Evolutionary conservation across 37 sponge, comb jelly and placozoan genomes (phyloP), one percentile per base, ranked within the genome.

Genomic region (Crambe crambe): DNA sequence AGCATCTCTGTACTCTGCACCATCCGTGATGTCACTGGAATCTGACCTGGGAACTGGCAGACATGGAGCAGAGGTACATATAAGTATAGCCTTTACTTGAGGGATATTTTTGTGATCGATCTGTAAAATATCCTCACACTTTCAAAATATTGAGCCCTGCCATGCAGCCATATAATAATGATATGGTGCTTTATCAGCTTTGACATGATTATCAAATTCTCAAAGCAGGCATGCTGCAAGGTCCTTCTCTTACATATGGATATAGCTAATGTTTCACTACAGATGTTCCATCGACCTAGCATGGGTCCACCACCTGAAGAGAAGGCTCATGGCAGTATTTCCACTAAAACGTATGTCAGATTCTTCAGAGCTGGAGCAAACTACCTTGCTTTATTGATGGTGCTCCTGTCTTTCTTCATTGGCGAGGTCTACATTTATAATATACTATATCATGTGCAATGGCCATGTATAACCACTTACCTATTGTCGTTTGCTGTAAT

Each of bases 321-420:
- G 62, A 87, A 64, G 30, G 85, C 76, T 42, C 89, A 85, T 43
- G 89, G 89, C 1, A 70, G 42, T 1, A 58, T 92, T 39, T 75
- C 86, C 35, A 6, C 85, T 37, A 85, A 72, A 29, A 92, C 93
- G 4, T 92, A 92, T 69, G 62, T 72, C 76, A 60, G 67, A 18
- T 92, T 86, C 66, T 88, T 88, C 70, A 73, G 27, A 22, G 68
- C 72, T 26, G 93, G 89, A 20, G 84, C 82, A 61, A 72, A 80
- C 69, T 85, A 78, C 30, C 10, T 89, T 23, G 0, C 78, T 15
- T 22, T 83, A 54, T 25, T 32, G 3, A 23, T 76, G 23, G 6
- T 60, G 20, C n/a, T 76, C 37, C 17, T 40, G 10, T 18, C 59
- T 23, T 10, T 83, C 56, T 32, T 32, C 27, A 41, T 76, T 60